Base-by-base conservation (phyloP, 2,888 invertebrate species). In the Gandaritis pyraliata region DNA sequence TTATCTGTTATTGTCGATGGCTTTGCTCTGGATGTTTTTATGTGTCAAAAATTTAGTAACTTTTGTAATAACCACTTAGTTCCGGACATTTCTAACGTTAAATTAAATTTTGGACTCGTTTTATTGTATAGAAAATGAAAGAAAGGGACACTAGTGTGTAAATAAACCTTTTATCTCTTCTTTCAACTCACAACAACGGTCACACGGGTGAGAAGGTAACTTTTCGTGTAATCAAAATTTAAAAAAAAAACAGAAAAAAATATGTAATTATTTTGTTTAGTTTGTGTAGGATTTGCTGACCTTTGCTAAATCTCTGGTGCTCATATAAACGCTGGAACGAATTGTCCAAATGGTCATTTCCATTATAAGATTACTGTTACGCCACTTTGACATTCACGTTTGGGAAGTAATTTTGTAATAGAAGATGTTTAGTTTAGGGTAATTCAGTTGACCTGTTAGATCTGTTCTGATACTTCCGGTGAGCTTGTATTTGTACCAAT, bases 291-390 rank as follows among this genome's bases (percentile, higher is more conserved):
- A 23, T 23, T 6, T 23, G 6, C 16, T 50, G 71, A 72, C 69
- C 69, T 70, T 68, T 68, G 50, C 64, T 57, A 52, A 64, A 72
- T 76, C 74, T 58, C 43, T 52, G 50, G 47, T 50, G 33, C 41
- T 55, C 48, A 54, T 12, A 66, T 4, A 58, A 79, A 76, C 72
- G 71, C 68, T 78, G 75, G 73, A 79, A 81, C 82, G 70, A 85
- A 84, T 86, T 59, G 69, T 77, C 80, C 81, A 49, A 30, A 83
- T 79, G 71, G 78, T 59, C 76, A 75, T 75, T 73, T 75, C 72
- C 68, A 70, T 71, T 74, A 72, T 68, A 51, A 50, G 66, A 73
- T 75, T 74, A 74, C 74, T 74, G 75, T 80, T 76, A 75, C 75
- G 71, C 72, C 65, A 72, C 64, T 73, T 72, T 70, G 68, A 70